A percentile compares a stretch with the other conserved stretches of the same genome.
phyloP scores from a whole-genome alignment of 2,113 vertebrate genomes.

The Xiphophorus maculatus region DNA sequence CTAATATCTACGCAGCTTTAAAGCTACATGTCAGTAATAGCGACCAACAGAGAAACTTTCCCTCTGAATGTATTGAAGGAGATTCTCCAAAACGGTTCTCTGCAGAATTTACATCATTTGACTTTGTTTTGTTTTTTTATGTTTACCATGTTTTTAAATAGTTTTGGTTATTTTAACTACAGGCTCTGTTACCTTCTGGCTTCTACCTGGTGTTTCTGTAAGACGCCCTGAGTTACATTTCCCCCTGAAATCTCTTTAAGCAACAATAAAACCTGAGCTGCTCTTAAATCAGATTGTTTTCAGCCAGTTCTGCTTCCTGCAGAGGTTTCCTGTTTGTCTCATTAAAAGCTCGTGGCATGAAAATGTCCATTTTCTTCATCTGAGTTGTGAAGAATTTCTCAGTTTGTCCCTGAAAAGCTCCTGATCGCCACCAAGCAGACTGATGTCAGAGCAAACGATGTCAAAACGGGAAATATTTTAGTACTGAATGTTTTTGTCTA shows the following conservation, averaged over 20 bases:
- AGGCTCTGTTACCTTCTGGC: neutral
- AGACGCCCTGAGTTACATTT: neutral
- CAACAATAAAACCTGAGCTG: neutral
- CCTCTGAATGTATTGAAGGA: neutral
- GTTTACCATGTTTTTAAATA: neutral
- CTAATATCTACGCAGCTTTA: neutral
- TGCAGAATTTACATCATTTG: neutral
- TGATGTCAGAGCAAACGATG: slow-evolving; percentile 66
- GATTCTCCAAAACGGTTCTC: neutral
- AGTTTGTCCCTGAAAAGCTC: slow-evolving; percentile 11
- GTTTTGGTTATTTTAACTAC: neutral
- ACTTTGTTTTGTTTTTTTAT: neutral
- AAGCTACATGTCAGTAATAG: neutral
- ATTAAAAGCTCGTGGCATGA: neutral
- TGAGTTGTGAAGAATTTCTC: neutral
- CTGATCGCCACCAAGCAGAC: slow-evolving; percentile 29
- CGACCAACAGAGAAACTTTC: neutral
- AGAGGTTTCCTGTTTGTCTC: neutral
- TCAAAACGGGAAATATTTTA: slow-evolving; percentile 57
- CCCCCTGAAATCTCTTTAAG: neutral
- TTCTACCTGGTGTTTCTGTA: slow-evolving; percentile 2
- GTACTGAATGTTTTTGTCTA: slow-evolving; percentile 46
- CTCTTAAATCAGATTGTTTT: slow-evolving; percentile 14
- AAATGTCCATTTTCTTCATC: neutral
- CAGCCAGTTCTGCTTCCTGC: neutral